Base-by-base conservation (phyloP, 2,888 invertebrate species). In the Endomychus coccineus region DNA sequence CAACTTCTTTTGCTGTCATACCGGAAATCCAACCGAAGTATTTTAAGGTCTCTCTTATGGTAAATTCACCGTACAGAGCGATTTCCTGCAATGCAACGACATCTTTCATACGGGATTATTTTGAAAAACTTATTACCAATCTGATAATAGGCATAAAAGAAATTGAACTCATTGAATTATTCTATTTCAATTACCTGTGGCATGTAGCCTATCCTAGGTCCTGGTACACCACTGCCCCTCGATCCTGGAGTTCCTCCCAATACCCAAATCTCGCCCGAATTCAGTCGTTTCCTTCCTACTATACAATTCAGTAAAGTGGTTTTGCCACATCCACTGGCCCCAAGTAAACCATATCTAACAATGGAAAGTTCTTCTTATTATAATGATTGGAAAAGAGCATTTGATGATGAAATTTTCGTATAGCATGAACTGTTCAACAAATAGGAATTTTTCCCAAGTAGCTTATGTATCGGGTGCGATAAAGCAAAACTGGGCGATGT, bases 311-410 rank as follows among this genome's bases (percentile, higher is more conserved):
- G 71, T 4, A 92, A 68, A 0, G 91, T 91, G 0, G 91, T 91
- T 65, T 91, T 91, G 0, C 89, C 89, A 60, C 91, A 91, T 0
- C 91, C 91, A 49, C 89, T 89, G 0, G 91, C 87, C 11, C 91
- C 91, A 22, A 91, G 70, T 0, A 91, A 74, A 44, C 90, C 90
- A 58, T 91, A 91, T 55, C 89, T 90, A 67, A 11, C n/a, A n/a
- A n/a, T n/a, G n/a, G n/a, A n/a, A n/a, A n/a, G n/a, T n/a, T n/a
- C n/a, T n/a, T n/a, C n/a, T n/a, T n/a, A n/a, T n/a, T n/a, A n/a
- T n/a, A n/a, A n/a, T n/a, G n/a, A n/a, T n/a, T n/a, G n/a, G n/a
- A n/a, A n/a, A n/a, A n/a, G n/a, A n/a, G n/a, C n/a, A n/a, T n/a
- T n/a, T n/a, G n/a, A n/a, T n/a, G n/a, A n/a, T n/a, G n/a, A n/a